phyloP scores from a whole-genome alignment of 1,140 invertebrate species.

The Sarcophaga bullata region DNA sequence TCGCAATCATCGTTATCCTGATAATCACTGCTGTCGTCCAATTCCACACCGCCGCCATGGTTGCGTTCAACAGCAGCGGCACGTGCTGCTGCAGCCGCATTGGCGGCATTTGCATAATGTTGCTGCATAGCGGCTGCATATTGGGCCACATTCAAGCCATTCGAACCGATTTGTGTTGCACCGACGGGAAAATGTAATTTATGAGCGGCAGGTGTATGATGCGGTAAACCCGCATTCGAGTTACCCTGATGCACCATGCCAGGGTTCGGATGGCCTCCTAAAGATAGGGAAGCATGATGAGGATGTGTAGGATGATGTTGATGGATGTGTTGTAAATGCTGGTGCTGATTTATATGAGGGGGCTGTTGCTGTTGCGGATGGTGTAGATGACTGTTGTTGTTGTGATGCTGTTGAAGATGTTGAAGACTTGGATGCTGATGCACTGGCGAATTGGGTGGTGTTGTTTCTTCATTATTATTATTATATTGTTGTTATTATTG shows the following conservation, averaged over 20 bases:
- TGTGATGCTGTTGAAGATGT: background rate
- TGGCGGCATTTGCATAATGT: slow-evolving; percentile 58
- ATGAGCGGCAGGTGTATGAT: slow-evolving; percentile 44
- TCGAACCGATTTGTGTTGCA: slow-evolving; percentile 52
- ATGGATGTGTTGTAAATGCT: slow-evolving; percentile 32
- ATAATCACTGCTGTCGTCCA: slow-evolving; percentile 62
- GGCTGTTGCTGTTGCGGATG: slow-evolving; percentile 43
- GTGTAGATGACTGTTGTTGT: slow-evolving; percentile 46
- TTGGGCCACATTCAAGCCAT: slow-evolving; percentile 60
- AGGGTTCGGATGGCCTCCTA: slow-evolving; percentile 43
- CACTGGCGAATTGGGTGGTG: slow-evolving; percentile 42
- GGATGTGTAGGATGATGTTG: slow-evolving; percentile 19
- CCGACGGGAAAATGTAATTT: slow-evolving; percentile 49
- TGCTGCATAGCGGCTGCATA: slow-evolving; percentile 63
- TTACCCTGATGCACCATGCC: slow-evolving; percentile 38
- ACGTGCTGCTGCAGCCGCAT: slow-evolving; percentile 52
- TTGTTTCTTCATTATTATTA: slow-evolving; percentile 46
- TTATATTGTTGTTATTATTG: slow-evolving; percentile 52
- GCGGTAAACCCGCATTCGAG: slow-evolving; percentile 19
- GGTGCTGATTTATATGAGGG: slow-evolving; percentile 35
- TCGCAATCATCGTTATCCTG: slow-evolving; percentile 63
- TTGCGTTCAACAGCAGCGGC: slow-evolving; percentile 48
- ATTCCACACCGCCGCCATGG: slow-evolving; percentile 41
- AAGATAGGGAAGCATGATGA: slow-evolving; percentile 2
- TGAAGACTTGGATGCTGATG: slow-evolving; percentile 48